phyloP scores from a whole-genome alignment of 2,113 vertebrate genomes.

The Pangasianodon gigas region DNA sequence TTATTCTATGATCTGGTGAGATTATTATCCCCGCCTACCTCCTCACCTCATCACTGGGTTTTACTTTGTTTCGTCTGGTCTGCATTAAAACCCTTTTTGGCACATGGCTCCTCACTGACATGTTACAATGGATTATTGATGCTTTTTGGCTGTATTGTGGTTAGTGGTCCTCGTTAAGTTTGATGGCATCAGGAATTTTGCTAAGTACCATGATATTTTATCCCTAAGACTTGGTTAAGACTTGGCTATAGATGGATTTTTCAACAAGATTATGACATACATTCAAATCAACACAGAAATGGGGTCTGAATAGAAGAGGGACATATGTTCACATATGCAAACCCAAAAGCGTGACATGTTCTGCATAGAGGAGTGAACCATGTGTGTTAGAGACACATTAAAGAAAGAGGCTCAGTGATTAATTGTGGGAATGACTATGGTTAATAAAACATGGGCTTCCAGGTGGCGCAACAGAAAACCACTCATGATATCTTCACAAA shows the following conservation, averaged over 20 bases:
- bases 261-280: background rate
- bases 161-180: background rate
- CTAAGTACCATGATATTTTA: background rate
- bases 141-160: background rate
- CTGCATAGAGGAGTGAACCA: background rate
- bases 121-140: background rate
- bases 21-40: background rate
- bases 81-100: background rate
- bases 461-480: too few relatives aligned
- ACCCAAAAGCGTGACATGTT: background rate
- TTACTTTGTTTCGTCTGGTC: background rate
- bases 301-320: background rate
- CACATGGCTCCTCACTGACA: background rate
- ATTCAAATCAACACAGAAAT: background rate
- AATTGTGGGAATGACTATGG: background rate
- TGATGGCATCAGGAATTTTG: background rate
- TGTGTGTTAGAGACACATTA: too few relatives aligned
- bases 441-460: too few relatives aligned
- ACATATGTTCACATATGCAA: background rate
- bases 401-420: background rate
- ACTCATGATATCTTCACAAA: too few relatives aligned
- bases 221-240: background rate
- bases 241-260: background rate
- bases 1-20: background rate
- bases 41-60: background rate